Base-by-base conservation (phyloP, 2,888 invertebrate genomes). In the Aplocera efformata region DNA sequence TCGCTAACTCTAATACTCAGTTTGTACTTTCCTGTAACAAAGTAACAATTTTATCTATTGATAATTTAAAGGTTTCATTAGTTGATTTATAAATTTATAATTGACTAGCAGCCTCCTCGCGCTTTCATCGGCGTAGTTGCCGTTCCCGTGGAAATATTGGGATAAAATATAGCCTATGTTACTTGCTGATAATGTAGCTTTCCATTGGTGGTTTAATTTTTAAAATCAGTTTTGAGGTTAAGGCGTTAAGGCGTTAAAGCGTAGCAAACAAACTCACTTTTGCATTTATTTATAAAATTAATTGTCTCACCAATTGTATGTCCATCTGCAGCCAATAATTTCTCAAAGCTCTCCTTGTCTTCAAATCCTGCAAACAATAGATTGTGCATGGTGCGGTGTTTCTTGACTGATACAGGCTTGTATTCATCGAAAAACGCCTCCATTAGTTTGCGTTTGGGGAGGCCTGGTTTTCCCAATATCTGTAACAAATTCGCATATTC, bases 361-460 rank as follows among this genome's bases (percentile, higher is more conserved):
- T 44, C 22, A 31, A 84, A 82, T 0, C 75, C 76, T 10, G 84
- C 62, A 29, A 81, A 80, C 28, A 86, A 54, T 24, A 85, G 54
- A 48, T 79, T 79, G 37, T 67, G 71, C 21, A 79, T 58, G 10
- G 51, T 50, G 38, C 72, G 75, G 45, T 82, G 82, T 37, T 81
- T 81, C 55, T 86, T 86, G 8, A 84, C 73, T 1, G 69, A 60
- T n/a, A 57, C 58, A 0, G 82, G 77, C 7, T 69, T 56, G 55
- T 64, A 85, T 3, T 64, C 28, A 4, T 65, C 56, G 20, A 86
- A 58, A 59, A 83, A 86, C 5, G 50, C 37, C 29, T 74, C 72
- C 73, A 84, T 79, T 1, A 57, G 38, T n/a, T 64, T 64, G 27
- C 72, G 68, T 8, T 70, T 70, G 0, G 86, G 86, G 20, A 86